These are phyloP conservation scores for Mesembrinibis cayennensis DNA, from an alignment of 2,113 vertebrate species.

Conservation along the genomic window DNA sequence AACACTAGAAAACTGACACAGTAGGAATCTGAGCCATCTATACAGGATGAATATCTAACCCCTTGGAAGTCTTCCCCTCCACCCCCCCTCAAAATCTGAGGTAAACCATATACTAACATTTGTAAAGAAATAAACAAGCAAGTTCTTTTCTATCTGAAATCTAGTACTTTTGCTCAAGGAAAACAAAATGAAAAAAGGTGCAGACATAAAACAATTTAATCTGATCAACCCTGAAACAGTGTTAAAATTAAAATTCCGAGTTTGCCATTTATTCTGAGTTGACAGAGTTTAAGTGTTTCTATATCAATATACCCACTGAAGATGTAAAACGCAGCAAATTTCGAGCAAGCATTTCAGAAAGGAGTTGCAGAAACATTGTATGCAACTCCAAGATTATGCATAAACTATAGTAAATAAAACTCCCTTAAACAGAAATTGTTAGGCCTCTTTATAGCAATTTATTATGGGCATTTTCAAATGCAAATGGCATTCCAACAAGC, in stretches of 20 bases:
- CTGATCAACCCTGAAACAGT: background rate
- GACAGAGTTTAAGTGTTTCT: background rate
- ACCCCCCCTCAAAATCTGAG: background rate
- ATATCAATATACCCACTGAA: background rate
- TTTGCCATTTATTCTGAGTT: background rate
- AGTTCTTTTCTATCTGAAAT: background rate
- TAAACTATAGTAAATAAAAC: background rate
- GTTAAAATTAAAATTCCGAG: background rate
- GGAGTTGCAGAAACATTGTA: background rate
- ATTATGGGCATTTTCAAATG: constrained; percentile 1
- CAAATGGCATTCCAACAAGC: constrained; percentile 16
- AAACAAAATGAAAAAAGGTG: background rate
- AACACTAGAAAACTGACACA: constrained; percentile 70
- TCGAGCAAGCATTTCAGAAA: background rate
- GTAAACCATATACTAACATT: background rate
- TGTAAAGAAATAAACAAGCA: background rate
- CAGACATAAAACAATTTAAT: background rate
- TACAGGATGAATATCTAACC: constrained; percentile 40
- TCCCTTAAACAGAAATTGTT: background rate
- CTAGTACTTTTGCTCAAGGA: background rate
- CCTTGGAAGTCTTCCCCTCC: background rate
- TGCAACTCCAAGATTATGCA: background rate
- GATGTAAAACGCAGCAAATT: background rate
- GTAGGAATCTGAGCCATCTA: constrained; percentile 62
- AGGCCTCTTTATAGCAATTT: background rate